These are phyloP conservation scores for Gymnodraco acuticeps DNA, from an alignment of 2,797 vertebrate species.

Conservation along the genomic window DNA sequence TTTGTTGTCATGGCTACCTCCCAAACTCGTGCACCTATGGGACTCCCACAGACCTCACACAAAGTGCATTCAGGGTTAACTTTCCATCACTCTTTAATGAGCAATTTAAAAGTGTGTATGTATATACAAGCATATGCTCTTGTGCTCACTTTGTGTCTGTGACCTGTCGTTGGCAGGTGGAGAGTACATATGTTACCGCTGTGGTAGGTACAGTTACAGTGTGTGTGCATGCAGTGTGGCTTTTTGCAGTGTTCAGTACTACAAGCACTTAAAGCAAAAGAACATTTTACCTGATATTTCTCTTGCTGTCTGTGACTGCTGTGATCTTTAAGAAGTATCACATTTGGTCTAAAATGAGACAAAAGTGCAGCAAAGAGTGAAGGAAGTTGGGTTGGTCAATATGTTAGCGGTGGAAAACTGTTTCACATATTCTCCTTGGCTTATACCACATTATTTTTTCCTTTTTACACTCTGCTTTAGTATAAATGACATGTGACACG, in stretches of 20 bases:
- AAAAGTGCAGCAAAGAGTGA: not conserved
- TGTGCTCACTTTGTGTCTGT: slow-evolving; percentile 58
- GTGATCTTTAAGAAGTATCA: slow-evolving; percentile 1
- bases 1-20: slow-evolving; percentile 68
- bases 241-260: slow-evolving; percentile 47
- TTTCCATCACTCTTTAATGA: slow-evolving; percentile 66
- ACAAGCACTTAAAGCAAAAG: slow-evolving; percentile 4
- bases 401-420: not conserved
- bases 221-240: slow-evolving; percentile 63
- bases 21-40: slow-evolving; percentile 43
- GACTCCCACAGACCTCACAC: slow-evolving; percentile 31
- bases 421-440: not conserved
- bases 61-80: slow-evolving; percentile 34
- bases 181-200: slow-evolving; percentile 82
- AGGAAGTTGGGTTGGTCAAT: not conserved
- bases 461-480: too few species aligned
- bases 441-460: too few species aligned
- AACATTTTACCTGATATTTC: not conserved
- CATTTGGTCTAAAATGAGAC: not conserved
- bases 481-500: too few species aligned
- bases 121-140: slow-evolving; percentile 4
- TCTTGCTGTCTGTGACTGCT: slow-evolving; percentile 16
- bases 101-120: slow-evolving; percentile 22
- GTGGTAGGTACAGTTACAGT: slow-evolving; percentile 81
- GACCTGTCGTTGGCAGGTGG: slow-evolving; percentile 80